Conservation (phyloP, 2,888 invertebrate species). For the Biston betularia region DNA sequence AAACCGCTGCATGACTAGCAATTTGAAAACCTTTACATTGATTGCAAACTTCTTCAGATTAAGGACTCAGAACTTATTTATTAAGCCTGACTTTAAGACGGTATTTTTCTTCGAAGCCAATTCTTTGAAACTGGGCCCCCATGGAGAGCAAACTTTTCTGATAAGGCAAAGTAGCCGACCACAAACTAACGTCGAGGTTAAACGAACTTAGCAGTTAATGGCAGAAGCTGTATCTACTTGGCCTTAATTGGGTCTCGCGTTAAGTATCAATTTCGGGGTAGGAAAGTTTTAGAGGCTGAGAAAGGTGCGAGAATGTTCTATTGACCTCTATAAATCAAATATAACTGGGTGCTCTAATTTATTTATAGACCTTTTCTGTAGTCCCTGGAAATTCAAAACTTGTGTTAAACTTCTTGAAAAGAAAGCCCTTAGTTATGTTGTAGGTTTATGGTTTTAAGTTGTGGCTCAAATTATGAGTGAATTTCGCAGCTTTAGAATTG, state of each 20-base stretch:
- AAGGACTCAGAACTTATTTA: background rate
- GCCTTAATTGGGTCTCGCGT: constrained; percentile 64
- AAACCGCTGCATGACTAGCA: too few species aligned
- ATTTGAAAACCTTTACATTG: background rate
- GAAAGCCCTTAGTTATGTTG: background rate
- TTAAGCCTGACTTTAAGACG: background rate
- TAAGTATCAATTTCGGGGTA: constrained; percentile 44
- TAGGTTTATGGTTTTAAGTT: too few species aligned
- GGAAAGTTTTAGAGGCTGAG: constrained; percentile 33
- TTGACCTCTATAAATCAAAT: constrained; percentile 20
- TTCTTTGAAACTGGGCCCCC: constrained; percentile 33
- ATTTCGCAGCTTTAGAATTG: too few species aligned
- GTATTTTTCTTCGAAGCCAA: constrained; percentile 16
- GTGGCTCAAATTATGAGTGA: too few species aligned
- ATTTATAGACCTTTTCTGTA: constrained; percentile 6
- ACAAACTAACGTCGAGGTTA: constrained; percentile 57
- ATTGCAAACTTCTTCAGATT: background rate
- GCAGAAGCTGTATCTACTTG: constrained; percentile 53
- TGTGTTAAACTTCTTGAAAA: background rate
- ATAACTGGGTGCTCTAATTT: constrained; percentile 26
- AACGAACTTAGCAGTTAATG: constrained; percentile 63
- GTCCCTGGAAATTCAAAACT: constrained; percentile 7
- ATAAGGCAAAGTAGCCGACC: constrained; percentile 59
- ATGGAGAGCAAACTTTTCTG: constrained; percentile 59
- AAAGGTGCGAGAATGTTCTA: constrained; percentile 23